Base-by-base conservation (phyloP, 2,888 invertebrate species). In the Heterodera filipjevi region DNA sequence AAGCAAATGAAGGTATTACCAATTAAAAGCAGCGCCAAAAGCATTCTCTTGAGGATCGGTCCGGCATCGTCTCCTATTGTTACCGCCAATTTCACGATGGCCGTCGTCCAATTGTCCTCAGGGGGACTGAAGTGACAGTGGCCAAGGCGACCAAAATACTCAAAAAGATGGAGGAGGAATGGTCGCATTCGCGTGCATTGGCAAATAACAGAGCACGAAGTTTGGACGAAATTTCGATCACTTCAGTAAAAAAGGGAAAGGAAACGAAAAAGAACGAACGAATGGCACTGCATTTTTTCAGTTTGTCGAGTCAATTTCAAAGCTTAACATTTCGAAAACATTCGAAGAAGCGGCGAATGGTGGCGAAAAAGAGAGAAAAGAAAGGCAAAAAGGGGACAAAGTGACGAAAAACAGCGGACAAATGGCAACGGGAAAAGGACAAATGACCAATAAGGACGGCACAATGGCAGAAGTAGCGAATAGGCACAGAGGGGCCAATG, bases 261-360 rank as follows among this genome's bases (percentile, higher is more conserved):
- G 14, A 14, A 49, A 49, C 19, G 0, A 19, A 3, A 49, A 49
- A 10, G 44, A 49, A 19, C 6, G 16, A 19, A 49, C 3, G 14
- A 49, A 49, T 3, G n/a, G n/a, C n/a, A n/a, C n/a, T n/a, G n/a
- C n/a, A n/a, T n/a, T 16, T 14, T 59, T 59, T 59, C 27, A 59
- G 59, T 59, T 59, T 3, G 59, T 59, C 27, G 59, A 59, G 59
- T 59, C 59, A n/a, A 59, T 59, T 59, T 59, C 59, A 27, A 59
- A 27, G 59, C n/a, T 27, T 27, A 27, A 59, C 3, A 22, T 10
- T 59, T 6, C 27, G n/a, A 27, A 59, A 27, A 27, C 19, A 10
- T 30, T 12, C 10, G 53, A 53, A n/a, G 53, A 53, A 22, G 27
- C 27, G 59, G 27, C 27, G 59, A n/a, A 19, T 8, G 27, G 27